Percentiles rank a stretch among this genome's conserved stretches.
These are phyloP conservation scores for Cryptotis parvus DNA, from an alignment of 2,113 vertebrate species.

Conservation along the genomic window DNA sequence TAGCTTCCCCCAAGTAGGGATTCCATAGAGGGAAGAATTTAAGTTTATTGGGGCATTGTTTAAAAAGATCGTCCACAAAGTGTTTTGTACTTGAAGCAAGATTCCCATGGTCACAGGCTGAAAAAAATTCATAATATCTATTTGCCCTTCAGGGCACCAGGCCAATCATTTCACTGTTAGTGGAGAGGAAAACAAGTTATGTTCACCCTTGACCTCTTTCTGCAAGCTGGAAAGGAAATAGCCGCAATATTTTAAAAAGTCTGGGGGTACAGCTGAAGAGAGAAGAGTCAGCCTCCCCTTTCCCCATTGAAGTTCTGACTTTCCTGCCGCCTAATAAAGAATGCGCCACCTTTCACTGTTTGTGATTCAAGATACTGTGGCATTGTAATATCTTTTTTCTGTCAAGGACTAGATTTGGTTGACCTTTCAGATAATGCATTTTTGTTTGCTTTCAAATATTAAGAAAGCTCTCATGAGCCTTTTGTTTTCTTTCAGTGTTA, in stretches of 20 bases:
- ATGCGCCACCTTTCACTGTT: background rate
- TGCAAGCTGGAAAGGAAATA: slow-evolving; percentile 61
- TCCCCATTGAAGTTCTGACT: slow-evolving; percentile 32
- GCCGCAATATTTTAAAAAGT: slow-evolving; percentile 20
- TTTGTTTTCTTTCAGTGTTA: slow-evolving; percentile 68
- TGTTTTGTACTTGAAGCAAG: background rate
- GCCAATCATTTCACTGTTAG: slow-evolving; percentile 13
- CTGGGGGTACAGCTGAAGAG: background rate
- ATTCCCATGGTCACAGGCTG: background rate
- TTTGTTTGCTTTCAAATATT: slow-evolving; percentile 73
- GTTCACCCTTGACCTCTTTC: slow-evolving; percentile 49
- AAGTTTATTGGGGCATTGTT: slow-evolving; percentile 20
- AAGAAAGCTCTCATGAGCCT: slow-evolving; percentile 45
- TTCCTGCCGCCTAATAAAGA: background rate
- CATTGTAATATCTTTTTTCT: slow-evolving; percentile 61
- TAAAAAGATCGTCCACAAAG: background rate
- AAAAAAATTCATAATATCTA: background rate
- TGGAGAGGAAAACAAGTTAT: slow-evolving; percentile 8
- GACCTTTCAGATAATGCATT: slow-evolving; percentile 70
- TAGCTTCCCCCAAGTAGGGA: background rate
- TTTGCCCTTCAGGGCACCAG: slow-evolving; percentile 16
- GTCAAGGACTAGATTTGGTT: slow-evolving; percentile 40
- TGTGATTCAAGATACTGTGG: slow-evolving; percentile 38
- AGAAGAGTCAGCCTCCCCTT: slow-evolving; percentile 26
- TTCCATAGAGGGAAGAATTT: background rate